Evolutionary conservation across 2,888 invertebrate species (phyloP), one percentile per base, ranked within the genome.

Genomic region (Chironomus riparius): DNA sequence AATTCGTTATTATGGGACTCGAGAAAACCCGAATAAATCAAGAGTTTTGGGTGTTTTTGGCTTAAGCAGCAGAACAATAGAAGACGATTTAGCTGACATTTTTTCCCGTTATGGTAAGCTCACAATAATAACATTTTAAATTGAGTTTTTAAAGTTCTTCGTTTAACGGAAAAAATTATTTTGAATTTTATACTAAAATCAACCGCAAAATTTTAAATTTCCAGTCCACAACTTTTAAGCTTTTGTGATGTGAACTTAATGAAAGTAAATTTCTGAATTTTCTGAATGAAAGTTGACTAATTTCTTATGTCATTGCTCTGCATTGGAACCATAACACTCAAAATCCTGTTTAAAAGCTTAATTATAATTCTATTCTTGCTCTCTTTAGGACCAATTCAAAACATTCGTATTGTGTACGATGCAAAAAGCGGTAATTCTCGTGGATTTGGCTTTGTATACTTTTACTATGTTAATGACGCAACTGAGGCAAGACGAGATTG

Each of bases 381-480:
- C 12, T 12, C 1, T 24, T 13, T 47, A 15, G 72, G 72, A 18
- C 5, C 38, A 0, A 91, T 98, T 47, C 95, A 97, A 82, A 91
- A 94, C 82, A 92, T 95, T 24, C 94, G 97, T 86, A 91, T 98
- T 78, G 96, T 98, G 74, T 94, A 96, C 80, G 98, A 98, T 85
- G 95, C 95, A 69, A 97, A 97, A 94, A 95, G 95, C 79, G 94
- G 94, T 5, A 88, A 95, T 76, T 97, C 97, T 0, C 87, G 97
- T 80, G 98, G 97, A n/a, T 98, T 97, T 86, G 93, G 94, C 80
- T 98, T 98, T 86, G 93, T 98, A 69, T 98, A 98, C 85, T 97
- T 91, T 85, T 92, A 93, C 83, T 90, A 89, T 77, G 86, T 91
- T 70, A 92, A 93, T 77, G 96, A 97, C 85, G 95, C 98, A 0